phyloP scores from a whole-genome alignment of 1,140 invertebrate genomes.

The Drosophila teissieri region DNA sequence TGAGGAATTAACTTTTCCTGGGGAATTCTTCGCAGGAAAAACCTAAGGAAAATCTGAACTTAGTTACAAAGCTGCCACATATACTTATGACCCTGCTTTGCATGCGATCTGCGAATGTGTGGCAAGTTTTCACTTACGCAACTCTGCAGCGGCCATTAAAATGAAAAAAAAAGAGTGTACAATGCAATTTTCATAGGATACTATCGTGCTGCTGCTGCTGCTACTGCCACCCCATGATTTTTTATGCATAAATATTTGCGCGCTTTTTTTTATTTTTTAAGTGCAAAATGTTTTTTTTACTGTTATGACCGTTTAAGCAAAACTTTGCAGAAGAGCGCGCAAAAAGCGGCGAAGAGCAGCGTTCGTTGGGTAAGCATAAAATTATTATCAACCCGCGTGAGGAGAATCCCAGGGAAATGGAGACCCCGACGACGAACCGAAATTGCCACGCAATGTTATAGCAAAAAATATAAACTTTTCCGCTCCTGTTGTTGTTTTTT shows the following conservation, averaged over 20 bases:
- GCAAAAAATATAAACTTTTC: slow-evolving; percentile 64
- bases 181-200: slow-evolving; percentile 66
- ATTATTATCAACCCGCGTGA: slow-evolving; percentile 74
- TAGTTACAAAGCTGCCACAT: slow-evolving; percentile 45
- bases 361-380: slow-evolving; percentile 76
- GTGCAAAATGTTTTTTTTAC: slow-evolving; percentile 63
- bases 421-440: slow-evolving; percentile 37
- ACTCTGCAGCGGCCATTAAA: slow-evolving; percentile 51
- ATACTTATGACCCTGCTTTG: slow-evolving; percentile 36
- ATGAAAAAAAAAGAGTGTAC: slow-evolving; percentile 30
- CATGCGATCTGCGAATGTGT: slow-evolving; percentile 47
- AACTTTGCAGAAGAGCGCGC: slow-evolving; percentile 57
- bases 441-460: slow-evolving; percentile 66
- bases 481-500: slow-evolving; percentile 19
- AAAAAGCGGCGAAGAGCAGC: slow-evolving; percentile 41
- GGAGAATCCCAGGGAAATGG: slow-evolving; percentile 35
- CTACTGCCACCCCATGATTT: slow-evolving; percentile 17
- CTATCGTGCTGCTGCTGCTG: slow-evolving; percentile 32
- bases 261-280: slow-evolving; percentile 29
- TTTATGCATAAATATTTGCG: slow-evolving; percentile 57
- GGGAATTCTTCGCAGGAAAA: slow-evolving; percentile 9
- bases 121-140: slow-evolving; percentile 70
- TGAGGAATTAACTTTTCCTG: slow-evolving; percentile 17
- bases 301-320: slow-evolving; percentile 80
- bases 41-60: slow-evolving; percentile 36